Conservation (phyloP, 1,140 invertebrate species). For the silkworm (Bombyx mori) region ASM3026992v2 NC_085112.1:5831501-5832000, state of each 20-base stretch:
- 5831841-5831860: slow-evolving; percentile 69
- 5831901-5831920: slow-evolving; percentile 9
- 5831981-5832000: too few relatives aligned
- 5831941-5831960: too few relatives aligned
- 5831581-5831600: too few relatives aligned
- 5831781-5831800: slow-evolving; percentile 71
- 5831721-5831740: slow-evolving; percentile 70
- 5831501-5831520: too few relatives aligned
- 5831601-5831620: too few relatives aligned
- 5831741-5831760: slow-evolving; percentile 68
- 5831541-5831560: too few relatives aligned
- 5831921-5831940: neutral
- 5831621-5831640: neutral
- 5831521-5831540: too few relatives aligned
- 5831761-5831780: slow-evolving; percentile 57
- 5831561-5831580: too few relatives aligned
- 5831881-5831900: slow-evolving; percentile 7
- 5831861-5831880: slow-evolving; percentile 32
- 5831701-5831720: slow-evolving; percentile 70
- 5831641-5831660: slow-evolving; percentile 8
- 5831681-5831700: slow-evolving; percentile 69
- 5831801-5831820: slow-evolving; percentile 52
- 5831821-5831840: slow-evolving; percentile 65
- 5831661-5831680: slow-evolving; percentile 56
- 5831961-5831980: too few relatives aligned